Evolutionary conservation across 2,797 vertebrate genomes (phyloP), one percentile per base, ranked within the genome.

Genomic region (Mormyrops attenuatus): DNA sequence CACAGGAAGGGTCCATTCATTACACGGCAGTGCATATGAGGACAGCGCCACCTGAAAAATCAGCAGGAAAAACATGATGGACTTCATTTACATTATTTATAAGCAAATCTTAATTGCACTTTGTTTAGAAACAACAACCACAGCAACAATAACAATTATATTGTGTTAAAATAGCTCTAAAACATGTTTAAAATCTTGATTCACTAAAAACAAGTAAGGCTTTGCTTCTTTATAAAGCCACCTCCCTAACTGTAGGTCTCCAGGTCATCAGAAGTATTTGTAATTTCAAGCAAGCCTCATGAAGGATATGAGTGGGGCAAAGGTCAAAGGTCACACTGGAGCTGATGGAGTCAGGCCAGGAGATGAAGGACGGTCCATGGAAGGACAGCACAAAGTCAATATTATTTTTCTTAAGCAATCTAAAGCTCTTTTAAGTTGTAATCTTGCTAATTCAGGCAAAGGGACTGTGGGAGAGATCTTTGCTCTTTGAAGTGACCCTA

Each of bases 391-490:
- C 73, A 88, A 90, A 88, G 91, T 44, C 89, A 73, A 60, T 69
- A 90, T 38, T 82, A 60, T 52, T 94, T 90, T 91, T 90, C 89
- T 93, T 88, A 91, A 93, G 93, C 89, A 77, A 91, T 90, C 91
- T 93, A 92, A 94, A 92, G 92, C 90, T 90, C 90, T 92, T 93
- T 91, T 93, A 94, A 93, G 92, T 90, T 92, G 92, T 93, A 92
- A 93, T 94, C 93, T 93, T 92, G 88, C 90, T 92, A 91, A 93
- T 92, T 94, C 82, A 92, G 90, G 91, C 89, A 93, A 92, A 92
- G 94, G 95, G 95, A 96, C 95, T 95, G 94, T 96, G 95, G 93
- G 93, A 94, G 95, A 96, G 96, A 96, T 95, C 96, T 84, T 87
- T 82, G 80, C 1, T 89, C 85, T 77, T 86, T 89, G 41, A 80